Conservation (phyloP, 2,797 vertebrate species). For the Numenius phaeopus region DNA sequence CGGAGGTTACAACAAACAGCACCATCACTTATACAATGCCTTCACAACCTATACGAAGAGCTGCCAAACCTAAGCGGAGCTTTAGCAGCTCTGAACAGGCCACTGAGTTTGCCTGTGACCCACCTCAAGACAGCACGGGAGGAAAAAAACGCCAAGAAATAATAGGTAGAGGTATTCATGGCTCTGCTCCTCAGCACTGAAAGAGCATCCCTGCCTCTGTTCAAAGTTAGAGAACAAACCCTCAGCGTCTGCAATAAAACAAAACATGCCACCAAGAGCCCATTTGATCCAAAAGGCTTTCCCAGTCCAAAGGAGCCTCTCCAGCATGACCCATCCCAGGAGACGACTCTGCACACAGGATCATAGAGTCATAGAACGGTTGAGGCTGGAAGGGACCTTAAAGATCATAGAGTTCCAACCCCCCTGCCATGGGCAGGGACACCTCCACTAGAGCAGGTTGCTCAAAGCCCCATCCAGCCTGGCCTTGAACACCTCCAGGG, state of each 20-base stretch:
- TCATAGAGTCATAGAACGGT: neutral
- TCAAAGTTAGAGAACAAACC: neutral
- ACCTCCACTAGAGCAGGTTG: neutral
- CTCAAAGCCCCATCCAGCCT: neutral
- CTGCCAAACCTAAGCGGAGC: neutral
- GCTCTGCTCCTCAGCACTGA: neutral
- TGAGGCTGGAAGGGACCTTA: neutral
- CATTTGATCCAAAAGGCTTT: neutral
- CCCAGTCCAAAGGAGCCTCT: neutral
- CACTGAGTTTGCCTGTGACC: neutral
- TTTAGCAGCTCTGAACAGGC: neutral
- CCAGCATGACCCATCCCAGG: rapidly evolving
- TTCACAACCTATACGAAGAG: neutral
- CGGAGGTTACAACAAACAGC: neutral
- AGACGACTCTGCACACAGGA: rapidly evolving
- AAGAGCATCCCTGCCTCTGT: neutral
- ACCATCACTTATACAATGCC: neutral
- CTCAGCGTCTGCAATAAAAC: neutral
- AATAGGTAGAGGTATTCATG: neutral
- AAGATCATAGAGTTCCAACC: neutral
- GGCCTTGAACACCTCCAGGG: neutral
- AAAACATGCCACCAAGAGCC: neutral
- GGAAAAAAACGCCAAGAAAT: neutral
- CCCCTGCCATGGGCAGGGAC: neutral
- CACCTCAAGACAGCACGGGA: neutral